A percentile compares a stretch with the other conserved stretches of the same genome.
These are phyloP conservation scores for Dryomyza anilis DNA, from an alignment of 2,888 invertebrate genomes.

Conservation along the genomic window DNA sequence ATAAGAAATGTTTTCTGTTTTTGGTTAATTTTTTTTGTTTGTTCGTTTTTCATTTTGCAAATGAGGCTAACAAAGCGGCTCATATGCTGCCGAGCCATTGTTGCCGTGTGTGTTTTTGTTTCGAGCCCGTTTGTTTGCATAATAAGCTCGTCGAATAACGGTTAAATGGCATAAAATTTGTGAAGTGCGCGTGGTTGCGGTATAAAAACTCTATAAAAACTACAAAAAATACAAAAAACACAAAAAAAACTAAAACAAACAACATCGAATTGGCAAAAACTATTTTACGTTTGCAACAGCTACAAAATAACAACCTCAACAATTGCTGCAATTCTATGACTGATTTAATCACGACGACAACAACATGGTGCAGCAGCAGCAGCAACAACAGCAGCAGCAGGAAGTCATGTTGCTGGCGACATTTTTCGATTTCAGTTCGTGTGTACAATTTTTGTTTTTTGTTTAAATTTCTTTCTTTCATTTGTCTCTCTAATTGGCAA, in stretches of 20 bases:
- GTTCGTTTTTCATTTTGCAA: conserved; percentile 21
- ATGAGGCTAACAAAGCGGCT: conserved; percentile 38
- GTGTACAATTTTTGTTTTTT: not conserved
- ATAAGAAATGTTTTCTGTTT: conserved; percentile 42
- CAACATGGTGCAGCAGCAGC: too few species aligned
- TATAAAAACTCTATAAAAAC: conserved; percentile 24
- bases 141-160: conserved; percentile 53
- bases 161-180: conserved; percentile 31
- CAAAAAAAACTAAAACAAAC: conserved; percentile 24
- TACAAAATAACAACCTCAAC: conserved; percentile 32
- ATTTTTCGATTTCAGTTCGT: not conserved
- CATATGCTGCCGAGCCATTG: conserved; percentile 22
- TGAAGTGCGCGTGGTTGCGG: conserved; percentile 17
- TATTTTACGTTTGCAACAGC: conserved; percentile 46
- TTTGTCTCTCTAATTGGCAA: conserved; percentile 13
- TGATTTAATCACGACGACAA: conserved; percentile 50
- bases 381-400: not conserved
- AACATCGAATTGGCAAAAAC: conserved; percentile 37
- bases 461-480: too few species aligned
- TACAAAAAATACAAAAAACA: not conserved
- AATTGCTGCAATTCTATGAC: conserved; percentile 47
- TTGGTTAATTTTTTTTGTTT: not conserved
- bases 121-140: conserved; percentile 40
- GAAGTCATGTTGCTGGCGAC: not conserved
- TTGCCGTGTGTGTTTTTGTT: conserved; percentile 19